Evolutionary conservation across 2,797 vertebrate genomes (phyloP).

Genomic region (Takifugu ocellatus): DNA sequence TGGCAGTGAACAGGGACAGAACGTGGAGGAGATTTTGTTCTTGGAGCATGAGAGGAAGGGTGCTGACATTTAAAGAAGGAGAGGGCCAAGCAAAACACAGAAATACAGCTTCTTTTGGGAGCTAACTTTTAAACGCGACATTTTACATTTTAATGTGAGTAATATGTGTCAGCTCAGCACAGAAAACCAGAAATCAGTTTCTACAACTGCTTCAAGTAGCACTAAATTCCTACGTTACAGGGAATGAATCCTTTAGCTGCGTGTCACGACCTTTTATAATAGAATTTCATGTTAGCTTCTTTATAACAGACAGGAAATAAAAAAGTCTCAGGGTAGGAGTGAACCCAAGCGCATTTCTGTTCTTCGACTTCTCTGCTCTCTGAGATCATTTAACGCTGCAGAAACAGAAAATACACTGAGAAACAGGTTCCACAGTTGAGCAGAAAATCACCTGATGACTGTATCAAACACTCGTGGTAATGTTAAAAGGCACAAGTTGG

Average conservation of each 20-base stretch:
- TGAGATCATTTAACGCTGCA: constrained; percentile 54
- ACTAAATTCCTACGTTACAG: constrained; percentile 39
- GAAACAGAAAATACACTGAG: constrained; percentile 70
- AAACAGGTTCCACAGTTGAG: constrained; percentile 76
- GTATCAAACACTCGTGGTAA: constrained; percentile 78
- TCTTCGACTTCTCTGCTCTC: constrained; percentile 24
- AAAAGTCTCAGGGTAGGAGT: constrained; percentile 48
- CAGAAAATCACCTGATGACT: constrained; percentile 79
- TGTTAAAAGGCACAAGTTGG: constrained; percentile 93
- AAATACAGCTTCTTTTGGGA: constrained; percentile 46
- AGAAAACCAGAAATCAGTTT: constrained; percentile 58
- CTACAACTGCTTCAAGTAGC: constrained; percentile 45
- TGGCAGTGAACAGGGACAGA: constrained; percentile 63
- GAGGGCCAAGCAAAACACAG: constrained; percentile 46
- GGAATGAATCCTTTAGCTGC: constrained; percentile 59
- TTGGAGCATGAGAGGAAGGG: constrained; percentile 47
- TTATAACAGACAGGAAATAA: constrained; percentile 36
- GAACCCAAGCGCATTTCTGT: constrained; percentile 38
- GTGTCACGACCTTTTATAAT: constrained; percentile 60
- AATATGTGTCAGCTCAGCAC: constrained; percentile 51
- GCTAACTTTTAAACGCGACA: constrained; percentile 53
- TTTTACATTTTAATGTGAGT: constrained; percentile 53
- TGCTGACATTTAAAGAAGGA: constrained; percentile 40
- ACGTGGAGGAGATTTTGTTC: constrained; percentile 49
- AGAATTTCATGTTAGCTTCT: constrained; percentile 45